Evolutionary conservation across 2,888 invertebrate species (phyloP).

Genomic region (Acronicta psi): DNA sequence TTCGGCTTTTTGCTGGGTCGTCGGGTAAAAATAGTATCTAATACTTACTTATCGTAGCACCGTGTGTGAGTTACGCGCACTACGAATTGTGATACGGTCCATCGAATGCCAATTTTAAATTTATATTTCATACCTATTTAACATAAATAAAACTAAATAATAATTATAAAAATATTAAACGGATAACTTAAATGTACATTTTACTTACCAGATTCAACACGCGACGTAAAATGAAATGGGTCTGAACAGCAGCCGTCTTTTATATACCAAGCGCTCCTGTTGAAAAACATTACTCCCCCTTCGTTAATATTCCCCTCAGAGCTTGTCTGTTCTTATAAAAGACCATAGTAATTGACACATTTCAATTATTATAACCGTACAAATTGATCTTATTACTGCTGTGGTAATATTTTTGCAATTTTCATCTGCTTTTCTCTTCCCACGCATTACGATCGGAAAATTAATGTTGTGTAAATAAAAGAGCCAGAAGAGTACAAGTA

Average conservation of each 20-base stretch:
- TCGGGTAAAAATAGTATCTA: too few species aligned
- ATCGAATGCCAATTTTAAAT: too few species aligned
- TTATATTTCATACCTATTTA: too few species aligned
- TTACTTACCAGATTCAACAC: slow-evolving; percentile 52
- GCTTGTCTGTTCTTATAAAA: slow-evolving; percentile 66
- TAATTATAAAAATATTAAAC: background rate
- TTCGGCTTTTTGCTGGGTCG: too few species aligned
- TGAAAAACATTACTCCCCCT: slow-evolving; percentile 78
- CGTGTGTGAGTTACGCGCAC: too few species aligned
- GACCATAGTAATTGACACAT: slow-evolving; percentile 82
- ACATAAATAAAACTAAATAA: too few species aligned
- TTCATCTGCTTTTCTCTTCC: slow-evolving; percentile 21
- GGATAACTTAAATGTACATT: background rate
- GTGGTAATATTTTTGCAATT: slow-evolving; percentile 61
- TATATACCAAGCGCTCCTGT: slow-evolving; percentile 71
- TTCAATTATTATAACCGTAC: slow-evolving; percentile 76
- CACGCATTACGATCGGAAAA: background rate
- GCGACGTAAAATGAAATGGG: slow-evolving; percentile 62
- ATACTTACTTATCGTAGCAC: too few species aligned
- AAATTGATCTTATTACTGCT: slow-evolving; percentile 73
- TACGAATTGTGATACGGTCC: too few species aligned
- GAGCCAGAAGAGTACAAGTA: background rate
- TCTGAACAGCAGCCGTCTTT: slow-evolving; percentile 58
- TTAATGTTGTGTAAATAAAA: background rate
- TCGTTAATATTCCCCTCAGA: slow-evolving; percentile 86